These are phyloP conservation scores for Antennarius striatus DNA, from an alignment of 2,113 vertebrate species.

Conservation along the genomic window DNA sequence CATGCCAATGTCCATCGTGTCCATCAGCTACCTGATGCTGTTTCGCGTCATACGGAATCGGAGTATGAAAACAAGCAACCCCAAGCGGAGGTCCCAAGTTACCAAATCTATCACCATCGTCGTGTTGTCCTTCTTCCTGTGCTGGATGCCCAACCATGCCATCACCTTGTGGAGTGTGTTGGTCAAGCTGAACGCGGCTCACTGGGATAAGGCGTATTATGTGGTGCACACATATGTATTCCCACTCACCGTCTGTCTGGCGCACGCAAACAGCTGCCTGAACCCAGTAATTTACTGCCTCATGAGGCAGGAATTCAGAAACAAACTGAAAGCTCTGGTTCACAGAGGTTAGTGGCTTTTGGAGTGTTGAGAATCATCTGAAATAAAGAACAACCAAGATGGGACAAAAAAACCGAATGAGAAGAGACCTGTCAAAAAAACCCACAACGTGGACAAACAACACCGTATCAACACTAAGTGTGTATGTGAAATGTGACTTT, in stretches of 20 bases:
- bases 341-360: conserved; percentile 34
- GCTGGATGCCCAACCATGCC: conserved; percentile 78
- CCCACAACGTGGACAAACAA: neutral
- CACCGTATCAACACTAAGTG: neutral
- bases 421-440: neutral
- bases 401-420: neutral
- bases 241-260: conserved; percentile 81
- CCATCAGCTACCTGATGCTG: conserved; percentile 76
- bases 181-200: conserved; percentile 78
- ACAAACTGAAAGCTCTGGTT: conserved; percentile 69
- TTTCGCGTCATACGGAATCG: conserved; percentile 70
- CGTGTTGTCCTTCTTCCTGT: conserved; percentile 74
- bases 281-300: conserved; percentile 83
- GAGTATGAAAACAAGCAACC: conserved; percentile 68
- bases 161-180: conserved; percentile 83
- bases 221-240: conserved; percentile 80
- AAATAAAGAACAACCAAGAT: neutral
- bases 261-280: conserved; percentile 83
- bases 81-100: conserved; percentile 65
- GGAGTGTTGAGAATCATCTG: no score
- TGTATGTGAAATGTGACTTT: neutral
- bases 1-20: conserved; percentile 75
- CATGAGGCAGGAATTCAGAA: conserved; percentile 77
- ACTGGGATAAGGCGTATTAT: conserved; percentile 79
- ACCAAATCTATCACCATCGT: conserved; percentile 71